Base-by-base conservation (phyloP, 2,888 invertebrate species). In the Sinhomidia bicolor region DNA sequence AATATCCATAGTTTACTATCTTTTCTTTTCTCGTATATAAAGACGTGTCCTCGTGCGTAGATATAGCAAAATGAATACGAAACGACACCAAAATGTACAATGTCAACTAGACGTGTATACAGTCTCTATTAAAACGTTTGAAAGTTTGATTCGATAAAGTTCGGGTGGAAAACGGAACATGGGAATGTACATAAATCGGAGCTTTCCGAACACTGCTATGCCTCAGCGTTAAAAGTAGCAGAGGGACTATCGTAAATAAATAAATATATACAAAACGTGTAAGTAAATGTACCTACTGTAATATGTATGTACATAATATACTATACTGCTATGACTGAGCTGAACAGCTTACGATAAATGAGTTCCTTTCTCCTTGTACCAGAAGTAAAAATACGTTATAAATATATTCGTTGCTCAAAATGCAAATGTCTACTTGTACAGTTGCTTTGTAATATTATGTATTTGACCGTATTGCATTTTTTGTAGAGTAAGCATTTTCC, bases 1-100 rank as follows among this genome's bases (percentile, higher is more conserved):
- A 84, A 74, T 74, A n/a, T 74, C 74, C 76, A 76, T 76, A 62
- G 47, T 74, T 76, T 47, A 76, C 62, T 84, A 76, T 14, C 76
- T 68, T 1, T 54, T 47, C 10, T 26, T 17, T 60, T 54, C 17
- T 32, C 14, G 32, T 17, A n/a, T 17, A 7, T 12, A 20, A 36
- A 47, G 3, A 62, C 57, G 20, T 29, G 32, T 65, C 1, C 32
- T 29, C 65, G 23, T 17, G 23, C 20, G 10, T 9, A 36, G n/a
- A n/a, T 47, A 26, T 71, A 3, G 4, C 41, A 60, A 14, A 65
- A 0, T 20, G 47, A n/a, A 6, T 23, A 81, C 5, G 29, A 23
- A 29, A 41, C 36, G 23, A 62, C 23, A 26, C 26, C 3, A 12
- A 65, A 65, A 41, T 26, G 4, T 81, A 47, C n/a, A n/a, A n/a